Evolutionary conservation across 1,140 invertebrate genomes (phyloP).

Genomic region (Bicyclus anynana): DNA sequence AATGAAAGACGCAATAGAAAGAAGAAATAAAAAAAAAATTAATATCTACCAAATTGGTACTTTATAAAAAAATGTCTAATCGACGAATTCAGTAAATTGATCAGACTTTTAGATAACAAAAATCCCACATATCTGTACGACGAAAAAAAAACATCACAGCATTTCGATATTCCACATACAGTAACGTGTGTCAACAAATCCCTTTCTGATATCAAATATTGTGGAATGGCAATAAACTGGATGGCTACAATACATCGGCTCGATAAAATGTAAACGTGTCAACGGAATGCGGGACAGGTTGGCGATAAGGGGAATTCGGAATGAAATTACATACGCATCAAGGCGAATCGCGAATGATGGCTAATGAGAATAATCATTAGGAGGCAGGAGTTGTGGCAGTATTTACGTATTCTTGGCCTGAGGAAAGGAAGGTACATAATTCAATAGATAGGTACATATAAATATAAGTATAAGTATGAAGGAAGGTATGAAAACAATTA

Average conservation of each 20-base stretch:
- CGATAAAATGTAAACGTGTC: conserved; percentile 12
- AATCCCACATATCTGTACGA: neutral
- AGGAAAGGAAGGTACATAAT: too few relatives aligned
- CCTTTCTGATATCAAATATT: neutral
- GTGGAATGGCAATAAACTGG: neutral
- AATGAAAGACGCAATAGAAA: too few relatives aligned
- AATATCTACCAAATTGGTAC: too few relatives aligned
- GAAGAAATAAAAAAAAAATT: too few relatives aligned
- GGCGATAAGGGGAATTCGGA: conserved; percentile 23
- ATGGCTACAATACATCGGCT: neutral
- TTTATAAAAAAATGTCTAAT: too few relatives aligned
- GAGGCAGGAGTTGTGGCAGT: neutral
- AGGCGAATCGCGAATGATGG: conserved; percentile 13
- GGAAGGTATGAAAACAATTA: too few relatives aligned
- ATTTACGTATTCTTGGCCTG: too few relatives aligned
- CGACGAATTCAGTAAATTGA: too few relatives aligned
- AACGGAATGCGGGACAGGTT: conserved; percentile 11
- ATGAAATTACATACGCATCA: conserved; percentile 22
- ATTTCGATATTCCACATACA: neutral
- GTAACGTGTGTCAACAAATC: neutral
- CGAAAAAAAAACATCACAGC: neutral
- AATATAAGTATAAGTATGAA: too few relatives aligned
- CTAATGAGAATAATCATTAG: conserved; percentile 10
- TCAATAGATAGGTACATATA: too few relatives aligned
- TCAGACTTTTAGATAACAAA: neutral